Evolutionary conservation across 1,140 invertebrate genomes (phyloP), one percentile per base, ranked within the genome.

Genomic region (Halictus rubicundus): DNA sequence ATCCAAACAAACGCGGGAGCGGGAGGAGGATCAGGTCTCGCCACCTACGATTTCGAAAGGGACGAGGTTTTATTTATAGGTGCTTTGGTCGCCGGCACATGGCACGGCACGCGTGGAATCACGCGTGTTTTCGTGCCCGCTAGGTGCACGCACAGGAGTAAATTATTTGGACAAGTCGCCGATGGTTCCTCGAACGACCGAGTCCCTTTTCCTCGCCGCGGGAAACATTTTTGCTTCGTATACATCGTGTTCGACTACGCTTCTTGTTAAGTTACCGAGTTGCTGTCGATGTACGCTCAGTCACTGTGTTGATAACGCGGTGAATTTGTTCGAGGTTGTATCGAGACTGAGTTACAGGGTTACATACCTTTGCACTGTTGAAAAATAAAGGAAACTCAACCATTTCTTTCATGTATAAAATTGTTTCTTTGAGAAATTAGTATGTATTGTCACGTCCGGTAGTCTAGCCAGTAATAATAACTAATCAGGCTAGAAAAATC

Each of bases 131-230:
- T 79, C 83, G 66, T 82, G 68, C 65, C 65, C 76, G 71, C 68
- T 79, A 80, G 75, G 64, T 81, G 83, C 68, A 83, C 78, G 79
- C 57, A 42, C 39, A 66, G 8, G 79, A 68, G 78, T 89, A 88
- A 89, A 89, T 89, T 89, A 89, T 89, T 89, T 89, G 88, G 80
- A 89, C 74, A 89, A 89, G 86, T 82, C 78, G 27, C n/a, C 73
- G 65, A 23, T 27, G 63, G 39, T 85, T 85, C 83, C 68, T 23
- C 69, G 84, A 85, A 85, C 32, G 65, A 16, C 37, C 23, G 25
- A 71, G 70, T 42, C 74, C 27, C 60, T 32, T 23, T 37, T 42
- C 9, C 25, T 49, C 16, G 19, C 39, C 42, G 39, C 54, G 52
- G 7, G n/a, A 0, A 66, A 66, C n/a, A 16, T 63, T 37, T 27